Evolutionary conservation across 2,113 vertebrate genomes (phyloP).

Genomic region (Opisthocomus hoazin): DNA sequence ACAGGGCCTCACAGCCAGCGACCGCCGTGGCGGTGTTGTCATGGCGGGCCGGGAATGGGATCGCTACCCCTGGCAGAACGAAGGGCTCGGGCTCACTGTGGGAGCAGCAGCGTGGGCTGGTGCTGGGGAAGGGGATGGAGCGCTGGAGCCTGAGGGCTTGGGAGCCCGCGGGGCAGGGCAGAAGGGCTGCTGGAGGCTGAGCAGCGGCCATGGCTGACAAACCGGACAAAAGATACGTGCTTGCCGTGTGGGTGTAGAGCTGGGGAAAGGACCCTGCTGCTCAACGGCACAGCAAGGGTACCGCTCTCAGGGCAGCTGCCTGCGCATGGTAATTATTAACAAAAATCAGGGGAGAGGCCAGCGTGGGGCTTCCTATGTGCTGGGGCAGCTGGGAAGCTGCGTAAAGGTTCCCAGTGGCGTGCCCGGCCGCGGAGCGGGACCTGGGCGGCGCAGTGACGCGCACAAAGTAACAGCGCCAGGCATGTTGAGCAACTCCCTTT

Average conservation of each 20-base stretch:
- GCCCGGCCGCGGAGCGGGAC: no score
- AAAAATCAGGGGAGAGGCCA: background rate
- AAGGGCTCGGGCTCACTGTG: no score
- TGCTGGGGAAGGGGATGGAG: background rate
- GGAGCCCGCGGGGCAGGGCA: no score
- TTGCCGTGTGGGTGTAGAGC: background rate
- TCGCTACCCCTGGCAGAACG: no score
- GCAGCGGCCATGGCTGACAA: no score
- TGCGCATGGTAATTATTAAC: background rate
- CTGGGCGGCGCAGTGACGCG: rapidly evolving
- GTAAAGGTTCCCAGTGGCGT: no score
- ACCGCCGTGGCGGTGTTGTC: rapidly evolving
- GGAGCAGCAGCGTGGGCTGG: background rate
- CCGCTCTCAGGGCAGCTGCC: background rate
- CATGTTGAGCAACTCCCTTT: background rate
- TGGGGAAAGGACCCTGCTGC: no score
- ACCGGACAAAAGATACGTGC: rapidly evolving
- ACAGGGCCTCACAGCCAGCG: rapidly evolving
- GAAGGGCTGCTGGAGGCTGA: background rate
- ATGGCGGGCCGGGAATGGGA: rapidly evolving
- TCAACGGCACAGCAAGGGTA: rapidly evolving
- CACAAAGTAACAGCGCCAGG: no score
- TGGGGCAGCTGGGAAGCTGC: rapidly evolving
- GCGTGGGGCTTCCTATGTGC: rapidly evolving
- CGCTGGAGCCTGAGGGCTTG: background rate